A percentile compares a stretch with the other conserved stretches of the same genome.
phyloP scores from a whole-genome alignment of 35 echinoderm and acorn worm species.

The Ophiothrix spiculata region DNA sequence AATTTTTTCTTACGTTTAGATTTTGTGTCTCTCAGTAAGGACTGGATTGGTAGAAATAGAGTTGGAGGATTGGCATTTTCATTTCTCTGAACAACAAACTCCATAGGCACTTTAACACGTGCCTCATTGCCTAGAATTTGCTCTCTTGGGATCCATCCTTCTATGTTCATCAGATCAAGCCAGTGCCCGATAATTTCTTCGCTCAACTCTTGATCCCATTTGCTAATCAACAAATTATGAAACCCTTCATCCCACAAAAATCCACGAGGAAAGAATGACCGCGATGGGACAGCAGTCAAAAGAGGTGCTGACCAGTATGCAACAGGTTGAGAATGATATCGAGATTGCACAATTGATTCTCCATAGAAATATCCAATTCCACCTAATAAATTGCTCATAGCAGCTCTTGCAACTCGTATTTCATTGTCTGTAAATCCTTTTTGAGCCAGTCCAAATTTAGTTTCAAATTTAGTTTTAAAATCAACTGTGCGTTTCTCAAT shows the following conservation, averaged over 20 bases:
- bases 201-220: constrained; percentile 85
- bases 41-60: constrained; percentile 86
- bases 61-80: constrained; percentile 97
- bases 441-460: constrained; percentile 56
- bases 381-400: constrained; percentile 83
- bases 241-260: constrained; percentile 94
- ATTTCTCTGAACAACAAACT: constrained; percentile 96
- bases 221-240: constrained; percentile 85
- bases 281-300: constrained; percentile 82
- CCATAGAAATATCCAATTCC: constrained; percentile 97
- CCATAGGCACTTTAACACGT: constrained; percentile 76
- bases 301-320: constrained; percentile 75
- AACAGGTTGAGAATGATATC: constrained; percentile 67
- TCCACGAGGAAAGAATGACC: constrained; percentile 92
- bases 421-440: constrained; percentile 67
- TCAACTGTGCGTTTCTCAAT: constrained; percentile 42
- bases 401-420: constrained; percentile 74
- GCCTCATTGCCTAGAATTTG: constrained; percentile 95
- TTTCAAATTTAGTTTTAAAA: constrained; percentile 77
- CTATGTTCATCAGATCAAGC: constrained; percentile 92
- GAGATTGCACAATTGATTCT: constrained; percentile 58
- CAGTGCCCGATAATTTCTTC: constrained; percentile 95
- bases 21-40: constrained; percentile 56
- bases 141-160: constrained; percentile 97
- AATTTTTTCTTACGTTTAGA: constrained; percentile 36